Base-by-base conservation (phyloP, 2,888 invertebrate genomes). In the Scaptomyza flava region DNA sequence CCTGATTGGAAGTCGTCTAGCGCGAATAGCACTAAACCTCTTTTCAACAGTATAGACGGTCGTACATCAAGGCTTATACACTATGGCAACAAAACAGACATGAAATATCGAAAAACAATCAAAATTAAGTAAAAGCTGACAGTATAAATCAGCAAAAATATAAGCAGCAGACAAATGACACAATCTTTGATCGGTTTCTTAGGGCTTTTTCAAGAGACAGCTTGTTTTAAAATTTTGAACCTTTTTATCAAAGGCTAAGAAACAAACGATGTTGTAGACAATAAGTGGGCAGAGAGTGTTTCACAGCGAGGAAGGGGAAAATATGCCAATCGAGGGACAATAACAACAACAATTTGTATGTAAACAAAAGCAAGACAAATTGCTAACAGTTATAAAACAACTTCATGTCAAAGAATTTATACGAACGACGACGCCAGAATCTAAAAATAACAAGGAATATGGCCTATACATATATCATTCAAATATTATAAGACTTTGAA, bases 331-430 rank as follows among this genome's bases (percentile, higher is more conserved):
- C 5, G 17, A 41, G 17, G 57, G 23, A 65, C 84, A 80, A 76
- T 38, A 58, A 46, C 46, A 78, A 17, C 53, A 68, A 27, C 51
- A 71, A 59, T n/a, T 20, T 50, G 56, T 48, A 60, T 45, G 27
- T 67, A 51, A 72, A 86, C 77, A 80, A 77, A 65, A 51, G 78
- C 84, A 45, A 73, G 69, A 77, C 68, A 87, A 84, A 74, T 74
- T 59, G 72, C 84, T 81, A 87, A 77, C 79, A 81, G 74, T 87
- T 82, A 87, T 87, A 89, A 81, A 87, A 84, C 81, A 84, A 81
- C 77, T 65, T 64, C 52, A 58, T 53, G 54, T 6, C 50, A 46
- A 62, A 70, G 62, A 79, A 62, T 59, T 65, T 76, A 59, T 67
- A 69, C 56, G 62, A 47, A 50, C 38, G 42, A 51, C 74, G 48